Conservation (phyloP, 1,140 invertebrate genomes). For the Neodiprion fabricii region DNA sequence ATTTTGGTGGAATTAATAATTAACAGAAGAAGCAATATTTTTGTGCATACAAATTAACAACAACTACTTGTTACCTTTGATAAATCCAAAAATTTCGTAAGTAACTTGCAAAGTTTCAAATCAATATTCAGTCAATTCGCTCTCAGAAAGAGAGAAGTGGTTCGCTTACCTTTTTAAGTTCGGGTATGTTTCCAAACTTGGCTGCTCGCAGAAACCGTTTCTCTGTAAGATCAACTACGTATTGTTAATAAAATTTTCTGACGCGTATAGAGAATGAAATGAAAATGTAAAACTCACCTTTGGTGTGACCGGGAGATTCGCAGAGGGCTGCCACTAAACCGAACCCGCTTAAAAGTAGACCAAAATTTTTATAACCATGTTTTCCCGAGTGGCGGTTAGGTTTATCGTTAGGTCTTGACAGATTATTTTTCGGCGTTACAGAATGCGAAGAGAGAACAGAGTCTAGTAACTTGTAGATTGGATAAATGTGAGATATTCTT, state of each 20-base stretch:
- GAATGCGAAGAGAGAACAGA: neutral
- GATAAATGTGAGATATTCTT: conserved; percentile 18
- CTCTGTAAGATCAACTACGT: conserved; percentile 53
- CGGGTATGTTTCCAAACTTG: conserved; percentile 67
- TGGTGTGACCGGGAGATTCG: conserved; percentile 31
- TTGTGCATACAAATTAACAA: too few relatives aligned
- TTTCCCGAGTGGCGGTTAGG: neutral
- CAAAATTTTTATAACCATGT: conserved; percentile 26
- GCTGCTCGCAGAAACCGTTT: conserved; percentile 70
- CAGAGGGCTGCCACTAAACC: conserved; percentile 37
- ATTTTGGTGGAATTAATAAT: conserved; percentile 21
- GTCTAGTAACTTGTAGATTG: conserved; percentile 26
- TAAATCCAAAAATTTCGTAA: conserved; percentile 43
- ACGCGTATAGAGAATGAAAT: conserved; percentile 5
- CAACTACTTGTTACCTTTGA: conserved; percentile 36
- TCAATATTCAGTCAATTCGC: neutral
- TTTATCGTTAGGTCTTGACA: neutral
- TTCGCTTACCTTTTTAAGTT: conserved; percentile 65
- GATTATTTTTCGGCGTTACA: conserved; percentile 10
- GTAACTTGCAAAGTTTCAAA: conserved; percentile 5
- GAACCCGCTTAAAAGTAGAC: conserved; percentile 35
- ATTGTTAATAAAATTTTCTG: neutral
- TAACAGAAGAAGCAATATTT: conserved; percentile 19
- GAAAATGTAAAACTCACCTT: conserved; percentile 33
- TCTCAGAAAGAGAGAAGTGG: conserved; percentile 22